phyloP scores from a whole-genome alignment of 2,888 invertebrate genomes.

The Steinernema carpocapsae region DNA sequence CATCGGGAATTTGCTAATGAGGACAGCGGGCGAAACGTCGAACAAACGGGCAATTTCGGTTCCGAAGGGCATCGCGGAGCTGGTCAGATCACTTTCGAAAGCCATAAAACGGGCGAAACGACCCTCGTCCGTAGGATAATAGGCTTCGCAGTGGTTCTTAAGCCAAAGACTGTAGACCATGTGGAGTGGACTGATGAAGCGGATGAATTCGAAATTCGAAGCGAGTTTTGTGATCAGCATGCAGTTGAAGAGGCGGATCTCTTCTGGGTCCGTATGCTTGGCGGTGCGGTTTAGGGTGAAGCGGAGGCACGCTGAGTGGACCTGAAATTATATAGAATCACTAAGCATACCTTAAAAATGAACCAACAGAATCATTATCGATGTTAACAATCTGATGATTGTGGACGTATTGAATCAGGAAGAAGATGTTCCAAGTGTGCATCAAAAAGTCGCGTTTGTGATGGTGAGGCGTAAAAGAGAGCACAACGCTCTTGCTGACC shows the following conservation, averaged over 20 bases:
- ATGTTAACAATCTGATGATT: neutral
- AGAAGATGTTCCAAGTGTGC: conserved; percentile 30
- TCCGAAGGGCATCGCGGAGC: conserved; percentile 10
- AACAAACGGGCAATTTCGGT: conserved; percentile 3
- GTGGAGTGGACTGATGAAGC: conserved; percentile 40
- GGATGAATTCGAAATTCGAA: conserved; percentile 33
- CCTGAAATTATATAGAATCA: neutral
- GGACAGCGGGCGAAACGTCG: neutral
- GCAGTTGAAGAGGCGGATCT: conserved; percentile 51
- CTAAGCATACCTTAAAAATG: neutral
- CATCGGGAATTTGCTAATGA: conserved; percentile 24
- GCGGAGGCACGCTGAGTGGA: neutral
- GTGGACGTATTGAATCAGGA: conserved; percentile 15
- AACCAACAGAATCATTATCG: neutral
- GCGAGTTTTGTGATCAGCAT: conserved; percentile 49
- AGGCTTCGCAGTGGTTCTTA: conserved; percentile 45
- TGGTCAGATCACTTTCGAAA: conserved; percentile 30
- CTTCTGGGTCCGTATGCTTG: conserved; percentile 45
- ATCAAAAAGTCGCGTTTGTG: conserved; percentile 4
- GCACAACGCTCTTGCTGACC: conserved; percentile 15
- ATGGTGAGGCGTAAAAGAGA: conserved; percentile 21
- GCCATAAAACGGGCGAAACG: conserved; percentile 16
- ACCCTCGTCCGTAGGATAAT: conserved; percentile 40
- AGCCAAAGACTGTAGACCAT: conserved; percentile 52
- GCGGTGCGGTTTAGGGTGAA: neutral